Base-by-base conservation (phyloP, 1,140 invertebrate species). In the Ceratina australensis region DNA sequence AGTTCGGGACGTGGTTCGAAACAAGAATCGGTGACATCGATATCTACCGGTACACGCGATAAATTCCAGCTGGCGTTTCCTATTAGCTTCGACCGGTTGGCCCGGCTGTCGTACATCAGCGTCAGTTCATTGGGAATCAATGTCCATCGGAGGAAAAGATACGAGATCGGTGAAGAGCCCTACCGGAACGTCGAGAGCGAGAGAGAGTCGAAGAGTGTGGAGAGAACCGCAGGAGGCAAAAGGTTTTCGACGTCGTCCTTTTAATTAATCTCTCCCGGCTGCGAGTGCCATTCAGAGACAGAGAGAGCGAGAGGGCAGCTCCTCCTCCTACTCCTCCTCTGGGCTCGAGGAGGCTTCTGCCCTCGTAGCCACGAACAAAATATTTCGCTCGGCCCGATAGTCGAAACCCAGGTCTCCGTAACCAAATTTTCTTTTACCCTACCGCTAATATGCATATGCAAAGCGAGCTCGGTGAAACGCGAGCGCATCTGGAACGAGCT, bases 181-280 rank as follows among this genome's bases (percentile, higher is more conserved):
- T n/a, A 26, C 10, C 18, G 59, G 16, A 12, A 12, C 26, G 59
- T 13, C 13, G 18, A 63, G 18, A 8, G 18, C 56, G 18, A 8
- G 15, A 74, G 49, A 64, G 24, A 26, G 59, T 60, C 64, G 54
- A 28, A 13, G 22, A 3, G n/a, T 54, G 63, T 42, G 26, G 10
- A 72, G 10, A 72, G 66, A 82, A 83, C 49, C 72, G 79, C 65
- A 60, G 47, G 72, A 60, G 47, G 72, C 65, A 22, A 85, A 86
- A 85, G 83, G 64, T 80, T 86, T 81, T 82, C 71, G 77, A 79
- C 83, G 79, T 80, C 77, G 64, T 80, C 66, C 80, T 80, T 86
- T 86, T 86, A 86, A 86, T 86, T 86, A 86, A 86, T 86, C 84
- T 85, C 65, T 73, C 54, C 79, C 77, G 72, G 78, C 64, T 77